Conservation (phyloP, 2,888 invertebrate genomes). For the Himalopsyche anomala region DNA sequence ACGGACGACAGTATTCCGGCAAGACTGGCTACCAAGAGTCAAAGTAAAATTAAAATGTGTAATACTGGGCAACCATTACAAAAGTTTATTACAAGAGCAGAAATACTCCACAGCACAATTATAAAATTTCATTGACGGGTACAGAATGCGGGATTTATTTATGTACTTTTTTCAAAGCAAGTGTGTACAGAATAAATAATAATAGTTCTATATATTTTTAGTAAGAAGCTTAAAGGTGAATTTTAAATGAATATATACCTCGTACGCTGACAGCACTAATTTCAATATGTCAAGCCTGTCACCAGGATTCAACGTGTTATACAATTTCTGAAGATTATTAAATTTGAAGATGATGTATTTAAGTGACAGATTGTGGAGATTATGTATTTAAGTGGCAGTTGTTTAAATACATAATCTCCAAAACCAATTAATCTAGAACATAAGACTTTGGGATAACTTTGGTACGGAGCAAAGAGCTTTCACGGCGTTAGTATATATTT, state of each 20-base stretch:
- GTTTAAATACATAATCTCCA: conserved; percentile 18
- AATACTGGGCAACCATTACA: no score
- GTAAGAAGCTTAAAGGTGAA: no score
- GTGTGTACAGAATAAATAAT: no score
- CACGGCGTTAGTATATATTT: not conserved
- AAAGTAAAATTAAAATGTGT: no score
- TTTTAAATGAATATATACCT: no score
- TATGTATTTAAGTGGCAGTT: conserved; percentile 13
- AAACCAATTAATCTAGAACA: conserved; percentile 30
- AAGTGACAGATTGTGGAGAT: conserved; percentile 20
- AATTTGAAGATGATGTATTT: conserved; percentile 6
- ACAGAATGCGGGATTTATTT: no score
- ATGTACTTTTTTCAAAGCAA: no score
- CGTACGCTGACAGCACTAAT: no score
- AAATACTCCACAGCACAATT: no score
- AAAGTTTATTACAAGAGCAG: no score
- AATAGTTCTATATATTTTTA: no score
- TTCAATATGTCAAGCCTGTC: not conserved
- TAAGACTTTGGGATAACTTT: conserved; percentile 10
- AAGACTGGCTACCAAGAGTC: not conserved
- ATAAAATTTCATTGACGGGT: no score
- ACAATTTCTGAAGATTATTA: conserved; percentile 8
- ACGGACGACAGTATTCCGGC: not conserved
- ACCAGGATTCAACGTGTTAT: not conserved
- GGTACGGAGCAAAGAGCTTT: not conserved